Conservation (phyloP, 2,888 invertebrate species). For the Augochlorella aurata region DNA sequence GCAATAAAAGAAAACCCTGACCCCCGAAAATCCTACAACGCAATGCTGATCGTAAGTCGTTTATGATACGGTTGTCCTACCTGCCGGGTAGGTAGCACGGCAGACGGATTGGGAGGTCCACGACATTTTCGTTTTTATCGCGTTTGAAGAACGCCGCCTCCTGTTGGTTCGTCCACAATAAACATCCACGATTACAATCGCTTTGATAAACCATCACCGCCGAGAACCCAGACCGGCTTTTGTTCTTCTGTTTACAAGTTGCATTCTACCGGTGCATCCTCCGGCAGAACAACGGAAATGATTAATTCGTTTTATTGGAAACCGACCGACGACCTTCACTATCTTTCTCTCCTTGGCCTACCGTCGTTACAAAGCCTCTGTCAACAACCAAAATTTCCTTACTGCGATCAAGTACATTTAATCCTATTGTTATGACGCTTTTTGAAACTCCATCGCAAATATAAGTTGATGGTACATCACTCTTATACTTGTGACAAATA, state of each 20-base stretch:
- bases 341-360: neutral
- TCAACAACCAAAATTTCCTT: neutral
- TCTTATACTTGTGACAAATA: too few relatives aligned
- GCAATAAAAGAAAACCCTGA: slow-evolving; percentile 11
- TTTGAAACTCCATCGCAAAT: neutral
- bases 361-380: neutral
- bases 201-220: slow-evolving; percentile 57
- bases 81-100: slow-evolving; percentile 60
- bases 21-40: slow-evolving; percentile 31
- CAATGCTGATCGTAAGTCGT: slow-evolving; percentile 42
- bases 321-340: neutral
- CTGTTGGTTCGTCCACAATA: slow-evolving; percentile 39
- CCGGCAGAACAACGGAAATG: slow-evolving; percentile 39
- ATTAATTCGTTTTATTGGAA: slow-evolving; percentile 36
- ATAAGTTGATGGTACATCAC: too few relatives aligned
- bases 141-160: slow-evolving; percentile 61
- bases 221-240: slow-evolving; percentile 21
- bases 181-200: slow-evolving; percentile 57
- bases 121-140: slow-evolving; percentile 38
- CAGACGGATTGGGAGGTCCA: slow-evolving; percentile 55
- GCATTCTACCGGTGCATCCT: slow-evolving; percentile 25
- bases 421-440: neutral
- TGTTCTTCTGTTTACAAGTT: slow-evolving; percentile 59
- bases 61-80: slow-evolving; percentile 64
- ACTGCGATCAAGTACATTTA: neutral